Conservation (phyloP, 1,140 invertebrate genomes). For the Aporrectodea caliginosa region DNA sequence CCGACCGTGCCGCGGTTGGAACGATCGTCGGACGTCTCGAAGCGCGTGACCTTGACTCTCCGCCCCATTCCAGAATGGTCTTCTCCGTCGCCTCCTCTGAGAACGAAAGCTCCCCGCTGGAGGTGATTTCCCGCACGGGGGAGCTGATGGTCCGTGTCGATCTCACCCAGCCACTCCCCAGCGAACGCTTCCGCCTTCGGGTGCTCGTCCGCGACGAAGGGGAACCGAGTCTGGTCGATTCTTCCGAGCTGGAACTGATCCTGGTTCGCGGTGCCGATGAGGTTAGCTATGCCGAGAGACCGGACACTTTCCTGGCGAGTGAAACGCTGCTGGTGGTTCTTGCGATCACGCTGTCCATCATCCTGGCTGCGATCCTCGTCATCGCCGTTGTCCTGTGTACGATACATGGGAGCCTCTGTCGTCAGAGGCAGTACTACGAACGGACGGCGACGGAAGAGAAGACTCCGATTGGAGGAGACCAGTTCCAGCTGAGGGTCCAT, state of each 20-base stretch:
- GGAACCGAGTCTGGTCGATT: not conserved
- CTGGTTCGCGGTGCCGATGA: not conserved
- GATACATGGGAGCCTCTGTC: not conserved
- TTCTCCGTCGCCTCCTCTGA: not conserved
- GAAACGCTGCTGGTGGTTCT: not conserved
- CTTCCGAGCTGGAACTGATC: not conserved
- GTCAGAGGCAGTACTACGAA: not conserved
- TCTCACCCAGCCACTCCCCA: not conserved
- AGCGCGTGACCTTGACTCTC: not conserved
- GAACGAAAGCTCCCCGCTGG: not conserved
- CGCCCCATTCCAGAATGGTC: not conserved
- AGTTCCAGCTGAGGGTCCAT: not conserved
- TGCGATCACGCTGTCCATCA: not conserved
- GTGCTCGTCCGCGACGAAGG: not conserved
- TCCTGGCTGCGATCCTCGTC: not conserved
- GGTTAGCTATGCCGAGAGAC: not conserved
- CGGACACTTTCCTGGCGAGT: not conserved
- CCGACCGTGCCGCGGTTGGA: not conserved
- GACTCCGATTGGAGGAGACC: not conserved
- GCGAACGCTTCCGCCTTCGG: not conserved
- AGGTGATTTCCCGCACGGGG: not conserved
- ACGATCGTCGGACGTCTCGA: not conserved
- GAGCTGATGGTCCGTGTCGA: not conserved
- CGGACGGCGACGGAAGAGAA: not conserved
- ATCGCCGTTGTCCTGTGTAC: not conserved